Conservation (phyloP, 1,140 invertebrate species). For the Drosophila kikkawai region DNA sequence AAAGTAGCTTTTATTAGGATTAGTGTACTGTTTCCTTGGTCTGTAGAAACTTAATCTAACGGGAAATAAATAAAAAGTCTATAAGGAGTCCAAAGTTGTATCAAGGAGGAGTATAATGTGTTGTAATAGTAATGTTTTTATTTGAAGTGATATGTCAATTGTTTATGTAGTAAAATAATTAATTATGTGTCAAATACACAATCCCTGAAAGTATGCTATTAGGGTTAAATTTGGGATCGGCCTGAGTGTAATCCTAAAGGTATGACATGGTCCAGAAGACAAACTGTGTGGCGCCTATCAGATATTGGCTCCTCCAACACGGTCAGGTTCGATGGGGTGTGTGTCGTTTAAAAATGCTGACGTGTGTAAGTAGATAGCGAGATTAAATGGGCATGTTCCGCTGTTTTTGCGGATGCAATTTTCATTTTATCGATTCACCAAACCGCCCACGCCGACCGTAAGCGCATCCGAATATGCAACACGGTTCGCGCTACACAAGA, state of each 20-base stretch:
- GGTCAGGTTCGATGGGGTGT: background rate
- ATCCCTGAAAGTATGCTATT: constrained; percentile 8
- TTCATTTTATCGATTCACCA: constrained; percentile 34
- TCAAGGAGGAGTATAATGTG: too few relatives aligned
- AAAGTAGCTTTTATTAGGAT: too few relatives aligned
- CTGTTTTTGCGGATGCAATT: constrained; percentile 20
- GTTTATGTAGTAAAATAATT: too few relatives aligned
- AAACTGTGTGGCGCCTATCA: background rate
- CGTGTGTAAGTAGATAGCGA: constrained; percentile 10
- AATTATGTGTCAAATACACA: too few relatives aligned
- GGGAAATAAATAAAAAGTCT: too few relatives aligned
- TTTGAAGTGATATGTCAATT: too few relatives aligned
- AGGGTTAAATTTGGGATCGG: background rate
- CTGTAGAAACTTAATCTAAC: too few relatives aligned
- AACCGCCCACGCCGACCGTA: background rate
- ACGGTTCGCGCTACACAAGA: constrained; percentile 14
- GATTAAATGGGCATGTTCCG: constrained; percentile 20
- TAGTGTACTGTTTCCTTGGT: too few relatives aligned
- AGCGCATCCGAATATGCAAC: constrained; percentile 56
- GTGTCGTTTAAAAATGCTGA: constrained; percentile 18
- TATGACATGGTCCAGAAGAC: background rate
- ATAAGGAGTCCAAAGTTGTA: too few relatives aligned
- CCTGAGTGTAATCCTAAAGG: background rate
- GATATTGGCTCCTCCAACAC: background rate
- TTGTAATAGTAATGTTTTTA: too few relatives aligned